Evolutionary conservation across 37 sponge, comb jelly and placozoan genomes (phyloP).

Genomic region (Axinella damicornis): DNA sequence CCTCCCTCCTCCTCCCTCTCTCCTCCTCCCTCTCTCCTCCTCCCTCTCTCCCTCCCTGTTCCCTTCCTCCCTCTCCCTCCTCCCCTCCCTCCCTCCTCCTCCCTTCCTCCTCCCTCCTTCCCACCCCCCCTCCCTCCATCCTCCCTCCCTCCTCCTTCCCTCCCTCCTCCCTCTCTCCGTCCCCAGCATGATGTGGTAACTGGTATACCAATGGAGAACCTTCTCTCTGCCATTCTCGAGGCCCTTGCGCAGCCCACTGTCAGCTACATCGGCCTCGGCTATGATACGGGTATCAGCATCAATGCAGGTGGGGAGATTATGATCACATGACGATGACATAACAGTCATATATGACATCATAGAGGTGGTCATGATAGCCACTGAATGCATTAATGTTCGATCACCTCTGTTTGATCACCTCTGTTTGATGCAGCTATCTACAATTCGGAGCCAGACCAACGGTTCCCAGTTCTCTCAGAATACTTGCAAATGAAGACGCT

Average conservation of each 20-base stretch:
- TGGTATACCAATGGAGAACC: constrained; percentile 79
- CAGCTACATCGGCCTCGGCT: constrained; percentile 85
- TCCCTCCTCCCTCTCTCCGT: too few relatives aligned
- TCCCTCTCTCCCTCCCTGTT: not conserved
- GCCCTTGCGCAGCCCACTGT: constrained; percentile 76
- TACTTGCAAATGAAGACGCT: constrained; percentile 74
- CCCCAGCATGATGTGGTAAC: constrained; percentile 64
- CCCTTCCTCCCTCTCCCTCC: not conserved
- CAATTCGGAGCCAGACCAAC: constrained; percentile 62
- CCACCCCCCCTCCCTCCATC: not conserved
- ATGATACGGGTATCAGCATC: constrained; percentile 62
- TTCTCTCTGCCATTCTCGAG: constrained; percentile 82
- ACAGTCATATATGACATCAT: not conserved
- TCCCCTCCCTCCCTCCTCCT: not conserved
- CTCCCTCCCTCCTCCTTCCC: too few relatives aligned
- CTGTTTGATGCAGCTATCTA: constrained; percentile 49
- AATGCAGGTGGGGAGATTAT: constrained; percentile 49
- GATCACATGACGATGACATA: not conserved
- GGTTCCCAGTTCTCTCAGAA: constrained; percentile 71
- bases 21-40: not conserved
- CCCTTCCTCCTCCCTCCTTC: not conserved
- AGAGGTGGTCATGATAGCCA: not conserved
- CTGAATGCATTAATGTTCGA: not conserved
- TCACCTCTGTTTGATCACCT: not conserved
- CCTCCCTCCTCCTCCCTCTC: not conserved